Conservation (phyloP, 2,797 vertebrate genomes). For the Schizopygopsis malacanthus region DNA sequence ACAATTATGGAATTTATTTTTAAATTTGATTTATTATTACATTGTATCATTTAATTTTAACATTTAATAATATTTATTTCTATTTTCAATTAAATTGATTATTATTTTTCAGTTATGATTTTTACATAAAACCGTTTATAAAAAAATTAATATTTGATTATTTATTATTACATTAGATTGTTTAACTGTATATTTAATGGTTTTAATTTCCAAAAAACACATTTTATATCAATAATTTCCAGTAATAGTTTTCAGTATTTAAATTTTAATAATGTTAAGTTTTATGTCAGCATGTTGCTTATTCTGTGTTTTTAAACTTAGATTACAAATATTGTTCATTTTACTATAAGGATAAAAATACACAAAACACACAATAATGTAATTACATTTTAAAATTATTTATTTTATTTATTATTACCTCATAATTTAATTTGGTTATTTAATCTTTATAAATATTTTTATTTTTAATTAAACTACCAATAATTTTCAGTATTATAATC, state of each 20-base stretch:
- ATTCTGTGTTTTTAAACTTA: not conserved
- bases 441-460: not conserved
- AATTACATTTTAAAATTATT: not conserved
- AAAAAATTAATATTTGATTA: not conserved
- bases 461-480: not conserved
- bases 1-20: not conserved
- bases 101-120: too few species aligned
- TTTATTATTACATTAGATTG: not conserved
- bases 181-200: not conserved
- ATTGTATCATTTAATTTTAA: not conserved
- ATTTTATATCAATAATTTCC: not conserved
- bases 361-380: not conserved
- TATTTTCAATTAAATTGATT: not conserved
- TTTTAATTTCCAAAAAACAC: not conserved
- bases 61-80: not conserved
- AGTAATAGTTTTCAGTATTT: too few species aligned
- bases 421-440: not conserved
- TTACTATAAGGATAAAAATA: not conserved
- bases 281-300: not conserved
- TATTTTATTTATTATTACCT: not conserved
- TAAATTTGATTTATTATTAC: not conserved
- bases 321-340: not conserved
- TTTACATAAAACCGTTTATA: too few species aligned
- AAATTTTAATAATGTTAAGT: not conserved
- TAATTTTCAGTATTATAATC: not conserved